Conservation (phyloP, 2,113 vertebrate species). For the Notarius quadriscutis region DNA sequence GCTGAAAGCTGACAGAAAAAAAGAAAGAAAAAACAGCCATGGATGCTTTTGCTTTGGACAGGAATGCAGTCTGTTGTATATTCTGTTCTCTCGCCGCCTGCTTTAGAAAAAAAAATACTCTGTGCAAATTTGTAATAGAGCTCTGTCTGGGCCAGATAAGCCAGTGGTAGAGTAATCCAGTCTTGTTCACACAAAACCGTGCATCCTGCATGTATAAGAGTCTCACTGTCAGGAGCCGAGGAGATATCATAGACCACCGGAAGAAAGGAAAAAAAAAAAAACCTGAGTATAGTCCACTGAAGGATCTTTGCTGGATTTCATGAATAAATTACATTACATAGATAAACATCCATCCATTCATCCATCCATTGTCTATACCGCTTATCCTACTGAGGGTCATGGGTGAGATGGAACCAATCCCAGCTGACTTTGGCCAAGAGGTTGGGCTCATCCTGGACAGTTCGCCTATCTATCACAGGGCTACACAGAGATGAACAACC, state of each 20-base stretch:
- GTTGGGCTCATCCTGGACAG: too few relatives aligned
- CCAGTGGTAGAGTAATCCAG: background rate
- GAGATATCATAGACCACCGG: background rate
- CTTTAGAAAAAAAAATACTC: background rate
- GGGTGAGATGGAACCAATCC: too few relatives aligned
- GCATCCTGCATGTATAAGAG: background rate
- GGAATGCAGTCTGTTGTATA: background rate
- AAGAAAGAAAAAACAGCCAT: background rate
- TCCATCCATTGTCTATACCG: too few relatives aligned
- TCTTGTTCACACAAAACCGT: background rate
- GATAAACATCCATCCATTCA: too few relatives aligned
- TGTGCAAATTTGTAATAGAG: background rate
- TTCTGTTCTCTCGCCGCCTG: background rate
- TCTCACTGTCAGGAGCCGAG: background rate
- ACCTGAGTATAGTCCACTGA: background rate
- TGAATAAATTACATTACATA: background rate
- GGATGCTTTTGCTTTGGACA: background rate
- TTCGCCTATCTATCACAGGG: too few relatives aligned
- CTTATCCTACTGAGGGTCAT: too few relatives aligned
- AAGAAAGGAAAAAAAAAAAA: background rate
- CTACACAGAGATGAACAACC: too few relatives aligned
- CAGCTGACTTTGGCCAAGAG: too few relatives aligned
- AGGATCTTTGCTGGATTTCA: background rate
- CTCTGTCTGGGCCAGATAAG: slow-evolving; percentile 16
- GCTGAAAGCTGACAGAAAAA: background rate